These are phyloP conservation scores for Zaprionus tsacasi DNA, from an alignment of 1,140 invertebrate species.

Conservation along the genomic window DNA sequence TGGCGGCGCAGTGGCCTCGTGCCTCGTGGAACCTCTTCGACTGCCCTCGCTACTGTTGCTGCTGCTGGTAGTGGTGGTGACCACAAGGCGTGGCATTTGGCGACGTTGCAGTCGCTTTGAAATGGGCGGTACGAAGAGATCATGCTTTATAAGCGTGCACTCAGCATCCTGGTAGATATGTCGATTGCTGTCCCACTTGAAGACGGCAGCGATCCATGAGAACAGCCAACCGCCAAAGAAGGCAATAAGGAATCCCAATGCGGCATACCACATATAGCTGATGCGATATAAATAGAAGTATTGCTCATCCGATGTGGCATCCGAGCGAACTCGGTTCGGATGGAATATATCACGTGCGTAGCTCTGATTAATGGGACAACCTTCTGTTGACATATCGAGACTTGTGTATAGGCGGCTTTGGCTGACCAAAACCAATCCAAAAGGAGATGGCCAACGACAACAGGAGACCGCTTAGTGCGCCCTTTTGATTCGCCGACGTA, in stretches of 20 bases:
- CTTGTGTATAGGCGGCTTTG: constrained; percentile 87
- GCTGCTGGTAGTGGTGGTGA: constrained; percentile 60
- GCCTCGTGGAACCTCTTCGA: background rate
- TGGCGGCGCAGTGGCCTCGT: background rate
- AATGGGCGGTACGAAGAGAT: constrained; percentile 88
- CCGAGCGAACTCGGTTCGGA: background rate
- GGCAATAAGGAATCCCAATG: constrained; percentile 88
- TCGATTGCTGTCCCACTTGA: constrained; percentile 70
- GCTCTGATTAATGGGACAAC: constrained; percentile 84
- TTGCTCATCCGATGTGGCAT: constrained; percentile 4
- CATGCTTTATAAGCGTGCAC: constrained; percentile 84
- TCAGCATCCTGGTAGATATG: constrained; percentile 64
- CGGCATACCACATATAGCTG: constrained; percentile 95
- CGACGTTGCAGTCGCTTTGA: constrained; percentile 83
- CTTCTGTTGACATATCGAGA: constrained; percentile 87
- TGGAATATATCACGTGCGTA: constrained; percentile 38
- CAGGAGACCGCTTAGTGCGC: constrained; percentile 88
- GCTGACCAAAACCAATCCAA: constrained; percentile 94
- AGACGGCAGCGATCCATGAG: constrained; percentile 83
- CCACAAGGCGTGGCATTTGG: constrained; percentile 71
- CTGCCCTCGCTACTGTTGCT: background rate
- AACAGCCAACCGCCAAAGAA: constrained; percentile 88
- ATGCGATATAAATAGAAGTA: constrained; percentile 85
- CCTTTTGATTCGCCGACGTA: constrained; percentile 88
- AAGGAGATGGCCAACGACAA: constrained; percentile 89